Base-by-base conservation (phyloP, 2,797 vertebrate genomes). In the Neosilurus mollespiculum region DNA sequence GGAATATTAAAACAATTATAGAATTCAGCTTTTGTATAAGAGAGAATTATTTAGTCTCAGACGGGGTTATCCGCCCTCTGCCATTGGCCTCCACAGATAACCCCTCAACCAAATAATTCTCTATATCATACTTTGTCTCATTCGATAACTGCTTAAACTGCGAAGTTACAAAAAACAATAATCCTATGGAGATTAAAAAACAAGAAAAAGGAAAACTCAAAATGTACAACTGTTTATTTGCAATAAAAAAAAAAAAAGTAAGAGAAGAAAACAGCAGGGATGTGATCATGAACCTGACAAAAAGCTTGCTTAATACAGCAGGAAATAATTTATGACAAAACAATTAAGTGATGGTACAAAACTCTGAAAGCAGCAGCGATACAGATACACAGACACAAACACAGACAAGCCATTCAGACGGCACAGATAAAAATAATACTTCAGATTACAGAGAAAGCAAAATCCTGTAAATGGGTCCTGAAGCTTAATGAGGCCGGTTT, bases 151-250 rank as follows among this genome's bases (percentile, higher is more conserved):
- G n/a, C n/a, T n/a, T n/a, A n/a, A n/a, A n/a, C n/a, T n/a, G 24
- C 20, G 30, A 43, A 77, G 12, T 59, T 9, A 12, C 2, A n/a
- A 59, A 37, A 5, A 24, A 56, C 16, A 1, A 72, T 37, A 61
- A 76, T 22, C 18, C 1, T 16, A 30, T 34, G 30, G 22, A 78
- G 62, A 77, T 59, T 77, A 59, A 77, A 64, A 78, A 6, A 14
- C 66, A 11, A 4, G n/a, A 34, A 16, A 64, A 76, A 66, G 20
- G 9, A 54, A 82, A 82, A 75, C 22, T 51, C 37, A 73, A 64
- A 75, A 64, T 51, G 11, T 20, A 54, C 9, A 4, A 20, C 14
- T 51, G 77, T 78, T 78, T 78, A 82, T 34, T 72, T 76, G 81
- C 70, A 65, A 64, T 56, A 56, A 73, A 77, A 37, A 22, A 14